A percentile compares a stretch with the other conserved stretches of the same genome.
Evolutionary conservation across 2,888 invertebrate species (phyloP).

Genomic region (Morpho achilles): DNA sequence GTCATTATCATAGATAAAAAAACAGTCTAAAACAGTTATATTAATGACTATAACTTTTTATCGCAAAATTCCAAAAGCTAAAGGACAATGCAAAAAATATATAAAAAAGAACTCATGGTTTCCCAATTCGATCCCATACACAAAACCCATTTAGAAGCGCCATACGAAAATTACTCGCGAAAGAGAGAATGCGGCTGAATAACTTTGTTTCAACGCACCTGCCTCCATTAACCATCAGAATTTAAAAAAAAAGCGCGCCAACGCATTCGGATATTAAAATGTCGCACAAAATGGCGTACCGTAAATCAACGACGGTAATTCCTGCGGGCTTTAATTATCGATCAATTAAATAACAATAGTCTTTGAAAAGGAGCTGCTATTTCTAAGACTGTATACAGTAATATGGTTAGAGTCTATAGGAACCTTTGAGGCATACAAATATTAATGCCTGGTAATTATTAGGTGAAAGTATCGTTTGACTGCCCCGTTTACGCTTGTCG

Average conservation of each 20-base stretch:
- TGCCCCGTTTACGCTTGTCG: too few species aligned
- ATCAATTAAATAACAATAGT: constrained; percentile 7
- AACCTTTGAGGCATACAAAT: too few species aligned
- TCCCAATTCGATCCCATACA: constrained; percentile 49
- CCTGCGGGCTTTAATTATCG: constrained; percentile 64
- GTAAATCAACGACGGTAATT: constrained; percentile 71
- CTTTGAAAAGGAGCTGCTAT: background rate
- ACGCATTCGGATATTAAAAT: constrained; percentile 68
- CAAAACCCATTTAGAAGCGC: constrained; percentile 51
- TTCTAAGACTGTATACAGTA: background rate
- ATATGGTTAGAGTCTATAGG: too few species aligned
- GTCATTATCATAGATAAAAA: too few species aligned
- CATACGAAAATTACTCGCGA: constrained; percentile 52
- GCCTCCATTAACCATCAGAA: constrained; percentile 56
- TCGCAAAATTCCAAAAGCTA: background rate
- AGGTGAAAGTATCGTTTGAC: too few species aligned
- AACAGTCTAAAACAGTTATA: too few species aligned
- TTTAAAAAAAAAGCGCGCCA: constrained; percentile 55
- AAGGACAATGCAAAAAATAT: constrained; percentile 9
- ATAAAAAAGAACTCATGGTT: constrained; percentile 28
- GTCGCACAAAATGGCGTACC: constrained; percentile 66
- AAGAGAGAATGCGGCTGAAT: constrained; percentile 47
- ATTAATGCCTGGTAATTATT: too few species aligned
- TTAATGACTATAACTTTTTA: too few species aligned
- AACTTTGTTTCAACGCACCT: constrained; percentile 60